Percentiles rank a stretch among this genome's conserved stretches.
Evolutionary conservation across 1,140 invertebrate genomes (phyloP).

Genomic region (Pissodes strobi): DNA sequence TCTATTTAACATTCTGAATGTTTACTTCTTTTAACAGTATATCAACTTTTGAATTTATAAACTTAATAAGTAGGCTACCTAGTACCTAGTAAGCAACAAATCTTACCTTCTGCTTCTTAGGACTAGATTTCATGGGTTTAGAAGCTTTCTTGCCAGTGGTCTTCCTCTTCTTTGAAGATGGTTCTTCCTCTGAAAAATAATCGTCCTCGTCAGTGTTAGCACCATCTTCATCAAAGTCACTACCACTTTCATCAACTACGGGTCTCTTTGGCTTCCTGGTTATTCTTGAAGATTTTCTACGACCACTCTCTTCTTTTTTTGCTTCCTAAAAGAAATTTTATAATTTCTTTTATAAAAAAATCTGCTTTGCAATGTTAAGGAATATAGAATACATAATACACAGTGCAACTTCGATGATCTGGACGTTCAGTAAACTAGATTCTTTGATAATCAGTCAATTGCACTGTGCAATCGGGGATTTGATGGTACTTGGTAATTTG

Average conservation of each 20-base stretch:
- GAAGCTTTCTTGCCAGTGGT: conserved; percentile 1
- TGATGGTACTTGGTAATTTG: no score
- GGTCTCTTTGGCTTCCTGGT: conserved; percentile 21
- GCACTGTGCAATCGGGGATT: no score
- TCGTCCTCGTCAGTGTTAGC: conserved; percentile 15
- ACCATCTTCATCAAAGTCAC: conserved; percentile 12
- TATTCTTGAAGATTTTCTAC: conserved; percentile 25
- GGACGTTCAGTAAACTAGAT: no score
- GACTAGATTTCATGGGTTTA: neutral
- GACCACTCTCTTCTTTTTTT: conserved; percentile 11
- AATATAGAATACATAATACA: no score
- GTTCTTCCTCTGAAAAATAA: conserved; percentile 23
- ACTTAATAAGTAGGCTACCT: no score
- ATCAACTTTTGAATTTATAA: no score
- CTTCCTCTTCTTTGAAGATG: conserved; percentile 18
- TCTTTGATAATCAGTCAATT: no score
- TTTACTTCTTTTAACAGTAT: no score
- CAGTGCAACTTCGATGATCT: no score
- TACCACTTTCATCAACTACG: conserved; percentile 26
- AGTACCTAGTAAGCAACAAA: neutral
- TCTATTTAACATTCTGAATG: no score
- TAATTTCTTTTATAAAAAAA: no score
- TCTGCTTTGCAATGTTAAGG: no score
- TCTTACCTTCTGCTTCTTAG: conserved; percentile 16
- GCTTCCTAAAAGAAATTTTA: conserved; percentile 16